These are phyloP conservation scores for Drosophila buzzatii DNA, from an alignment of 2,888 invertebrate species.

Conservation along the genomic window DNA sequence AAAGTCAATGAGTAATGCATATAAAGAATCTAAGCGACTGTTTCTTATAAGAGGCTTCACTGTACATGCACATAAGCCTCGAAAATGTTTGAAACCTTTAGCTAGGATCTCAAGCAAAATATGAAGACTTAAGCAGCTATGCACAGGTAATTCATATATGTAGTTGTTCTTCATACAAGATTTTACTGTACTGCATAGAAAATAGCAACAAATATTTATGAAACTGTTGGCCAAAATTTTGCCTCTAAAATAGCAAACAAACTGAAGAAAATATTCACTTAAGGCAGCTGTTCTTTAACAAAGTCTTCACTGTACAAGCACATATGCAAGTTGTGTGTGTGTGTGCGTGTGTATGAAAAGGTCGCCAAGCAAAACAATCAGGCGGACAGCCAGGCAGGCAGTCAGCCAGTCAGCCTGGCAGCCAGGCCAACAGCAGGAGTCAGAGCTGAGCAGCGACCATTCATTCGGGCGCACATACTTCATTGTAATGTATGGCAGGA, in stretches of 20 bases:
- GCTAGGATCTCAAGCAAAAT: neutral
- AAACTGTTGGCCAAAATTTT: neutral
- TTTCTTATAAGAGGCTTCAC: neutral
- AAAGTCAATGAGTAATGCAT: neutral
- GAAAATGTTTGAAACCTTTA: no score
- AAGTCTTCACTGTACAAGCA: conserved; percentile 9
- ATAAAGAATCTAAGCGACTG: no score
- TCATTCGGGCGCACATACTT: conserved; percentile 73
- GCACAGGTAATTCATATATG: neutral
- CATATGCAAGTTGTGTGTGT: conserved; percentile 12
- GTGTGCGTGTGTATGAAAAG: conserved; percentile 58
- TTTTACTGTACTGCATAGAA: neutral
- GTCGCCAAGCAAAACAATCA: conserved; percentile 73
- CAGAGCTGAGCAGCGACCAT: conserved; percentile 53
- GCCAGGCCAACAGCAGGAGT: conserved; percentile 13
- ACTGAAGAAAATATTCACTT: neutral
- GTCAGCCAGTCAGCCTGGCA: conserved; percentile 8
- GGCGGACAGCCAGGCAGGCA: conserved; percentile 33
- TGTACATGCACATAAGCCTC: neutral
- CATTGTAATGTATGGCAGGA: conserved; percentile 76
- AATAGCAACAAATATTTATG: no score
- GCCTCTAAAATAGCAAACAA: neutral
- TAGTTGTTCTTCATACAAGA: neutral
- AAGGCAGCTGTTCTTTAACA: neutral
- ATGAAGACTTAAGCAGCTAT: neutral